These are phyloP conservation scores for Bergia puertoricense DNA, from an alignment of 92 coral and sea anemone genomes.

Conservation along the genomic window DNA sequence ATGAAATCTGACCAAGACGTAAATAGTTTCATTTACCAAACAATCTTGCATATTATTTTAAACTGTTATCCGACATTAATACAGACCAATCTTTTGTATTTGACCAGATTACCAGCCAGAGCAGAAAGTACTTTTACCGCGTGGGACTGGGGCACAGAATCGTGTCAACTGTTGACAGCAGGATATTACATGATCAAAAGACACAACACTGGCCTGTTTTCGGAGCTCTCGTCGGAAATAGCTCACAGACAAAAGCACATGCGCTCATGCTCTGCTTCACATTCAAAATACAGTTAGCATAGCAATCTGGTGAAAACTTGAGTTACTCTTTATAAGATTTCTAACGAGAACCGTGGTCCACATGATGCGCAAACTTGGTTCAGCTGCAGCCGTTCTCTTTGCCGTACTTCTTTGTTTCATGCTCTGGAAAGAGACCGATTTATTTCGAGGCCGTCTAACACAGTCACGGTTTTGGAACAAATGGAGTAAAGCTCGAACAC, in stretches of 20 bases:
- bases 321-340: neutral
- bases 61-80: no score
- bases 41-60: no score
- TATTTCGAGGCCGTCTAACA: conserved; percentile 5
- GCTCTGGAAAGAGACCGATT: conserved; percentile 37
- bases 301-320: neutral
- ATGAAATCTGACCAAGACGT: no score
- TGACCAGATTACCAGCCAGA: no score
- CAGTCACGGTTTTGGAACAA: conserved; percentile 25
- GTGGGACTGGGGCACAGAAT: no score
- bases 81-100: no score
- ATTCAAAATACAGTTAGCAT: neutral
- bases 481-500: neutral
- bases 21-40: no score
- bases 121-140: no score
- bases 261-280: neutral
- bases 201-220: no score
- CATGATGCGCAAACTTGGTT: conserved; percentile 24
- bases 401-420: conserved; percentile 23
- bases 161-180: no score
- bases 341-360: neutral
- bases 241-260: neutral
- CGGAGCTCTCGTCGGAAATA: no score
- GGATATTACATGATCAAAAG: no score
- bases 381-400: conserved; percentile 14